Conservation (phyloP, 1,140 invertebrate genomes). For the Eumeta japonica region DNA sequence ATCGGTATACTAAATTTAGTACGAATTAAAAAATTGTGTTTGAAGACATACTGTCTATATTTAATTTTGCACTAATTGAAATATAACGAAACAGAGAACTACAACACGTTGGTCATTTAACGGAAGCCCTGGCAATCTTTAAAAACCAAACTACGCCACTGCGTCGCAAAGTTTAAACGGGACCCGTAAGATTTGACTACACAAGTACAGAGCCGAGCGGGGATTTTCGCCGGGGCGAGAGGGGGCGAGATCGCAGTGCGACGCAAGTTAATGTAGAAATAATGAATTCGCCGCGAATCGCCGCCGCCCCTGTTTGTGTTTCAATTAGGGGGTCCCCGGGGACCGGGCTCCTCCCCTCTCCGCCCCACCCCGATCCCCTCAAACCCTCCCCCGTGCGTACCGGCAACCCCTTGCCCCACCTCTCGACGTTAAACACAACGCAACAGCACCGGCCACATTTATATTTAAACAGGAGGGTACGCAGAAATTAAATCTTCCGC, state of each 20-base stretch:
- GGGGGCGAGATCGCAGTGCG: slow-evolving; percentile 23
- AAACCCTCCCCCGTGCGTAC: slow-evolving; percentile 7
- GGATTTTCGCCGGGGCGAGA: neutral
- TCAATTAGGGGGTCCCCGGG: slow-evolving; percentile 36
- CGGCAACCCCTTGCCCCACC: slow-evolving; percentile 8
- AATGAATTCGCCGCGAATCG: slow-evolving; percentile 41
- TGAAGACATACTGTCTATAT: too few relatives aligned
- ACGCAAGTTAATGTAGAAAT: slow-evolving; percentile 45
- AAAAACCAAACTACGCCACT: too few relatives aligned
- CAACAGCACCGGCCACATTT: slow-evolving; percentile 21
- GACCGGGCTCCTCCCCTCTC: slow-evolving; percentile 9
- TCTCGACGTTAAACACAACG: slow-evolving; percentile 32
- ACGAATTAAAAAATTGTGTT: too few relatives aligned
- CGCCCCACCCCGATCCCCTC: slow-evolving; percentile 7
- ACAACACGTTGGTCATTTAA: too few relatives aligned
- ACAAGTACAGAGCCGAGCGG: neutral
- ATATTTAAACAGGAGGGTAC: slow-evolving; percentile 34
- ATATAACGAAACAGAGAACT: too few relatives aligned
- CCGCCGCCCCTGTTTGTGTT: slow-evolving; percentile 40
- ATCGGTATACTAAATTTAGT: too few relatives aligned
- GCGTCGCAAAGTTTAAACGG: too few relatives aligned
- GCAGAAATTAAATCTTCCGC: slow-evolving; percentile 39
- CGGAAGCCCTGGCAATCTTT: too few relatives aligned
- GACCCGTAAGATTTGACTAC: neutral
- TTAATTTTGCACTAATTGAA: too few relatives aligned